phyloP scores from a whole-genome alignment of 2,888 invertebrate genomes.

The Chymomyza fuscimana region DNA sequence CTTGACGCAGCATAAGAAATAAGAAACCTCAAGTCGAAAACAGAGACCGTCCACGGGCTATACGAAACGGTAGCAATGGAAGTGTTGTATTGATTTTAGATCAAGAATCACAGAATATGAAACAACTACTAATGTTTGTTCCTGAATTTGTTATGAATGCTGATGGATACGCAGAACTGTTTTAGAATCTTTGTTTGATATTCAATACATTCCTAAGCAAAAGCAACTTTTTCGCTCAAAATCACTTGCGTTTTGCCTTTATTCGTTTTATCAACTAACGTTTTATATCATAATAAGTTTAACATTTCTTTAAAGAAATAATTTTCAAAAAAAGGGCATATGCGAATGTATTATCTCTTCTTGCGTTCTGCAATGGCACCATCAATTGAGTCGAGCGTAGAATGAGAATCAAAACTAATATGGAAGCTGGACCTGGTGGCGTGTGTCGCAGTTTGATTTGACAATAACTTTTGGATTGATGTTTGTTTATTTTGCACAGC shows the following conservation, averaged over 20 bases:
- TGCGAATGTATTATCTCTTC: conserved; percentile 19
- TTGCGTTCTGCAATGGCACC: conserved; percentile 20
- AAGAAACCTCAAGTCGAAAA: too few relatives aligned
- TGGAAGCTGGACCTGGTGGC: not conserved
- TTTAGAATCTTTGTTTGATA: too few relatives aligned
- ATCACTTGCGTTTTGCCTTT: conserved; percentile 10
- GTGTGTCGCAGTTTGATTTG: conserved; percentile 3
- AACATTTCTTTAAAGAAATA: conserved; percentile 5
- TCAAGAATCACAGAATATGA: too few relatives aligned
- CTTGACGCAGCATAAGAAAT: too few relatives aligned
- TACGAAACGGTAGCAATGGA: too few relatives aligned
- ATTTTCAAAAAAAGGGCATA: conserved; percentile 18
- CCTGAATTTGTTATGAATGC: too few relatives aligned
- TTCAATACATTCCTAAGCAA: not conserved
- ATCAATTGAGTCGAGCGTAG: not conserved
- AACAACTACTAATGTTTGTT: too few relatives aligned
- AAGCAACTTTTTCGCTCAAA: not conserved
- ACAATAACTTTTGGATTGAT: conserved; percentile 43
- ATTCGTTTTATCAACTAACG: conserved; percentile 16
- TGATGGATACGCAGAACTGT: too few relatives aligned
- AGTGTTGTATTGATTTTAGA: too few relatives aligned
- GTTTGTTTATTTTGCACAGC: conserved; percentile 66
- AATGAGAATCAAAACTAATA: conserved; percentile 14
- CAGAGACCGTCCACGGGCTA: too few relatives aligned
- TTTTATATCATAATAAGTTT: conserved; percentile 20